Conservation (phyloP, 2,888 invertebrate genomes). For the Caenorhabditis sulstoni region DNA sequence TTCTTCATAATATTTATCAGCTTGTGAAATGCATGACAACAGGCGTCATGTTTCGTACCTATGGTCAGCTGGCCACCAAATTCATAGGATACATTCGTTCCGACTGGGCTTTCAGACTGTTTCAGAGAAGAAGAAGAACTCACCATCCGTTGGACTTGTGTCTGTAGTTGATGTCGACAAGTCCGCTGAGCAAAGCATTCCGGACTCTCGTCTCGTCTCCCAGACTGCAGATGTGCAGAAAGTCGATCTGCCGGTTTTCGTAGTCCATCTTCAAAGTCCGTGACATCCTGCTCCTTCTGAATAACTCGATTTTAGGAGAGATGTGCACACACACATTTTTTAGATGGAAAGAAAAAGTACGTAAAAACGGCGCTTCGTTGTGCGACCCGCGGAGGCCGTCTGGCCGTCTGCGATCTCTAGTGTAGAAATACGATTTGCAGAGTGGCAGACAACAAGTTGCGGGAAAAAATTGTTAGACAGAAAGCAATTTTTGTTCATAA, state of each 20-base stretch:
- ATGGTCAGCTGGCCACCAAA: slow-evolving; percentile 14
- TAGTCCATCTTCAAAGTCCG: slow-evolving; percentile 25
- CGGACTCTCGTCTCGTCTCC: slow-evolving; percentile 61
- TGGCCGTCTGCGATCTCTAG: slow-evolving; percentile 24
- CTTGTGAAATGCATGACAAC: slow-evolving; percentile 8
- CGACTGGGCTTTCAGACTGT: not conserved
- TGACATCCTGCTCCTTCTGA: not conserved
- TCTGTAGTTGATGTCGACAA: slow-evolving; percentile 62
- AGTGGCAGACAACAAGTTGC: slow-evolving; percentile 23
- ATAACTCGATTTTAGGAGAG: not conserved
- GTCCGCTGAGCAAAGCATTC: slow-evolving; percentile 55
- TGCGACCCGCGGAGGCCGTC: not conserved
- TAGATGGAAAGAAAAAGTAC: slow-evolving; percentile 1
- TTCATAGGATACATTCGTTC: not conserved
- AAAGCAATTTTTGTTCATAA: slow-evolving; percentile 29
- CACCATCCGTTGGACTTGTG: slow-evolving; percentile 69
- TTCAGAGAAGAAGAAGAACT: slow-evolving; percentile 45
- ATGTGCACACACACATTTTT: slow-evolving; percentile 3
- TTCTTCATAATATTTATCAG: not conserved
- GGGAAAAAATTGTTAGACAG: not conserved
- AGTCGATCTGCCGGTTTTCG: slow-evolving; percentile 61
- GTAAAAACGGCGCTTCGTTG: slow-evolving; percentile 27
- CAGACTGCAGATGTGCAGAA: slow-evolving; percentile 63
- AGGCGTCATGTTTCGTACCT: slow-evolving; percentile 43
- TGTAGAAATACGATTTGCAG: slow-evolving; percentile 20